Evolutionary conservation across 2,888 invertebrate species (phyloP), one percentile per base, ranked within the genome.

Genomic region (Merodon equestris): DNA sequence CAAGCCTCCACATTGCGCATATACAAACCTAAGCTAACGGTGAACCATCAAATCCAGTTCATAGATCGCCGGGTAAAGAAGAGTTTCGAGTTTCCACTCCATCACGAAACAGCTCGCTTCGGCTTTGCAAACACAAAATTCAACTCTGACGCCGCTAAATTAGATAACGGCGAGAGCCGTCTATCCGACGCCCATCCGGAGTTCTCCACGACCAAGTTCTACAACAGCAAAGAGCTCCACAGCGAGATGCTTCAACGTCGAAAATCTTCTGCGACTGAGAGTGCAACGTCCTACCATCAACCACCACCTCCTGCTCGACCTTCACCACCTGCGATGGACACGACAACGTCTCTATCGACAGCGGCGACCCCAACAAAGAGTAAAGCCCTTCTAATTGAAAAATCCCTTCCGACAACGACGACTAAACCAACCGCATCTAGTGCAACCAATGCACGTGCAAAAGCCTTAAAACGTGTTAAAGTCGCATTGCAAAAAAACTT

Each of bases 121-220:
- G 88, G 88, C 68, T 87, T 88, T 71, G 88, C 88, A 61, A 89
- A 87, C 74, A 88, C 89, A 1, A 88, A 88, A 82, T 88, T 88
- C 63, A 89, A 86, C 61, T 85, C 86, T 2, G 87, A 88, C 50
- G 74, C 73, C 15, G 57, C 64, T 3, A 74, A 79, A 44, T 17
- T 63, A 2, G 73, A 74, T n/a, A 19, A 42, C 3, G 48, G 47
- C 9, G 44, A 67, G 27, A 76, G 42, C n/a, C 74, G 44, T 18
- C 56, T 17, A 10, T 58, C 75, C 2, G 84, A 84, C 48, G 67
- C 84, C 9, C 87, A 88, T 82, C 87, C 88, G 0, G 89, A 88
- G 64, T 89, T 89, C 75, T 88, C 89, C 1, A 89, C 89, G 13
- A 89, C 89, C 10, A 89, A 89, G 83, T 89, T 89, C 82, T 89